Evolutionary conservation across 2,113 vertebrate species (phyloP), one percentile per base, ranked within the genome.

Genomic region (Larimichthys polyactis): DNA sequence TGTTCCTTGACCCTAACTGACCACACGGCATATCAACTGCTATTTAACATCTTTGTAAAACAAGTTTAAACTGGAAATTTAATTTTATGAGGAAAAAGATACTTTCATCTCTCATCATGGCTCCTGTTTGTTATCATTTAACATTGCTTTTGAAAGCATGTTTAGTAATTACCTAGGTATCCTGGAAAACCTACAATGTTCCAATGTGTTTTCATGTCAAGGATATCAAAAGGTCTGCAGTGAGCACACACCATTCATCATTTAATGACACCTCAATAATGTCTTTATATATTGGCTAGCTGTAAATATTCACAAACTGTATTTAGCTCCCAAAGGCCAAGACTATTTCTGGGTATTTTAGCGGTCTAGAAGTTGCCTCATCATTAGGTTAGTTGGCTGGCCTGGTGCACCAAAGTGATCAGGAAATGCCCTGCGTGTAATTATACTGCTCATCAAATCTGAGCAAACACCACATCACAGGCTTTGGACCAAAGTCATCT

Each of bases 1-100:
- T 63, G 63, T 71, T 78, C 60, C 68, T 81, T 79, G 79, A 90
- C 86, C 83, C 57, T 15, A 5, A 81, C 69, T 81, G 87, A 89
- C 81, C 85, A 84, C 29, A 55, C 36, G 64, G 51, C 75, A 43
- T 57, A 76, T 74, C 14, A 60, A 75, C 54, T 60, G 32, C 73
- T 65, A 52, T 36, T 71, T 51, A 84, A 80, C 32, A 51, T 24
- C 36, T 46, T 62, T 66, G 22, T 43, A 40, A 19, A 71, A 77
- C 44, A 67, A 36, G 44, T 69, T 62, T 60, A 20, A 65, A 36
- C 60, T 6, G 19, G n/a, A 59, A 58, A 73, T 14, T 22, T 1
- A 16, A 54, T 58, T 72, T 81, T 5, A 68, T 52, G 43, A 36
- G 15, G 24, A 36, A 17, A 59, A 75, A 71, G 69, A 60, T 0